A percentile compares a stretch with the other conserved stretches of the same genome.
phyloP scores from a whole-genome alignment of 2,888 invertebrate genomes.

The Drosophila mayaguana region DNA sequence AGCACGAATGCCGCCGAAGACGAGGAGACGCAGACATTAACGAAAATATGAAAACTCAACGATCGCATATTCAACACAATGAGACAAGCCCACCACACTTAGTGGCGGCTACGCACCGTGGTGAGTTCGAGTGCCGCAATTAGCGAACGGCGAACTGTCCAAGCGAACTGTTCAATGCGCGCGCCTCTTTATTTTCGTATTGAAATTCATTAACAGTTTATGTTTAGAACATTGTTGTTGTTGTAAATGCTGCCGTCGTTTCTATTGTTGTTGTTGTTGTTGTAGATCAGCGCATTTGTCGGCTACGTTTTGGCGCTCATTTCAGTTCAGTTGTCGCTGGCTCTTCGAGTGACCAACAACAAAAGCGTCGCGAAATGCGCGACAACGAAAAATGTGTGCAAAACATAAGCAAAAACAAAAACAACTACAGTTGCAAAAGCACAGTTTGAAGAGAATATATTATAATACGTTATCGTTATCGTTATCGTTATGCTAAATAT shows the following conservation, averaged over 20 bases:
- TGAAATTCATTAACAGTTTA: constrained; percentile 78
- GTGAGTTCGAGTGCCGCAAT: constrained; percentile 61
- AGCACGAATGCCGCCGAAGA: constrained; percentile 44
- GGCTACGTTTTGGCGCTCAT: constrained; percentile 27
- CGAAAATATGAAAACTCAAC: constrained; percentile 53
- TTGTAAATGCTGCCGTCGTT: constrained; percentile 3
- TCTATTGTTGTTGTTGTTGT: constrained; percentile 12
- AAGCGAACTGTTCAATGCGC: constrained; percentile 55
- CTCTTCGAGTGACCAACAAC: constrained; percentile 41
- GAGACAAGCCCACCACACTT: constrained; percentile 27
- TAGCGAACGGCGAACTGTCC: constrained; percentile 63
- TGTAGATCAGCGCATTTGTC: constrained; percentile 32
- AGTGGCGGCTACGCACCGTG: constrained; percentile 45
- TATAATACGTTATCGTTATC: constrained; percentile 8
- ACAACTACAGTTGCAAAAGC: constrained; percentile 2
- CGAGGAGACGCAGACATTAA: constrained; percentile 37
- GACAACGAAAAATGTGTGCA: constrained; percentile 20
- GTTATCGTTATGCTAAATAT: constrained; percentile 19
- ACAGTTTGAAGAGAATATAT: constrained; percentile 15
- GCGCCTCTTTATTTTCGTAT: constrained; percentile 60
- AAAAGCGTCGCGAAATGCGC: constrained; percentile 42
- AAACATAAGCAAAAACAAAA: neutral
- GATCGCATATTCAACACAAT: constrained; percentile 39
- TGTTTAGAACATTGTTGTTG: constrained; percentile 65
- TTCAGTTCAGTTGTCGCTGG: constrained; percentile 41